Conservation (phyloP, 2,797 vertebrate species). For the Megalops cyprinoides region DNA sequence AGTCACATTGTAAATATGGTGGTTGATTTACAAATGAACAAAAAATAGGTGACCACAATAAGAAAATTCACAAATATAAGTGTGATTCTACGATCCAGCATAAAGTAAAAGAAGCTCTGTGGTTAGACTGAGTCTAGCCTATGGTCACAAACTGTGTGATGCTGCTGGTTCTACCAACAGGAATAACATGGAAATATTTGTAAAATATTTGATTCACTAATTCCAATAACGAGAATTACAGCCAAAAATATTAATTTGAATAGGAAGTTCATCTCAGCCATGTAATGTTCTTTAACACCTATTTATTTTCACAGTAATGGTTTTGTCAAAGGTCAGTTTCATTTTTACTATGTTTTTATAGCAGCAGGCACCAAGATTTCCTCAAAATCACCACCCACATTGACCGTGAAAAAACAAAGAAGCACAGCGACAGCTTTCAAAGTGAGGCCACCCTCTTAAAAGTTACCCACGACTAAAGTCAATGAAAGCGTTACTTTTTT, state of each 20-base stretch:
- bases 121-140: background rate
- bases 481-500: conserved; percentile 31
- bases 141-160: background rate
- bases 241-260: background rate
- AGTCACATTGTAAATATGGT: too few species aligned
- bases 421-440: conserved; percentile 18
- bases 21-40: too few species aligned
- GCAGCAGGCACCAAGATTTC: conserved; percentile 24
- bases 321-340: conserved; percentile 1
- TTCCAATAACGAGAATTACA: background rate
- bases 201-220: background rate
- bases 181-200: background rate
- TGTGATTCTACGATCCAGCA: too few species aligned
- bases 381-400: conserved; percentile 14
- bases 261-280: background rate
- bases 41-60: too few species aligned
- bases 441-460: conserved; percentile 16
- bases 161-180: background rate
- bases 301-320: background rate
- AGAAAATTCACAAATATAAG: too few species aligned
- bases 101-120: too few species aligned
- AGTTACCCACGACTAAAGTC: background rate
- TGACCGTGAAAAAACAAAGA: conserved; percentile 19
- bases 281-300: background rate
- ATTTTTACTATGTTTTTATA: conserved; percentile 23